phyloP scores from a whole-genome alignment of 1,140 invertebrate genomes.

The Akabosia matsudoensis region DNA sequence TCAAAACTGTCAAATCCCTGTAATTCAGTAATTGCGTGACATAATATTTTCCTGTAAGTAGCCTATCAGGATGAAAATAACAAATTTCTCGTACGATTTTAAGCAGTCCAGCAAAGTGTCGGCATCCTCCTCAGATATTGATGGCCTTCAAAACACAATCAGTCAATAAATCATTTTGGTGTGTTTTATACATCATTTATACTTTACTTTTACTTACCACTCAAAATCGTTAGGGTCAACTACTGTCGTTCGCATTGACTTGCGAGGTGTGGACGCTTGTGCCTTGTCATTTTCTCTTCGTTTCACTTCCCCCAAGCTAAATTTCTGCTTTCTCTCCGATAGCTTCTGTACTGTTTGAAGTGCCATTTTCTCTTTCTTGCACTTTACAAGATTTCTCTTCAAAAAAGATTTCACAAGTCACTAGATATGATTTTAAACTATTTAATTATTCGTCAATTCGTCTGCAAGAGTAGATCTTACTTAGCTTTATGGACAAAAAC shows the following conservation, averaged over 20 bases:
- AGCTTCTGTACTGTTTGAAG: background rate
- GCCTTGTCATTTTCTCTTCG: conserved; percentile 23
- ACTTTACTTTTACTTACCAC: conserved; percentile 39
- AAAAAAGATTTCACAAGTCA: too few species aligned
- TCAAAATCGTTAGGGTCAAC: conserved; percentile 37
- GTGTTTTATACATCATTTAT: too few species aligned
- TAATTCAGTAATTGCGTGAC: background rate
- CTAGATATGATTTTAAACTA: too few species aligned
- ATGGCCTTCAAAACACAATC: conserved; percentile 29
- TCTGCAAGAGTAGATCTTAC: too few species aligned
- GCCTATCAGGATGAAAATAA: too few species aligned
- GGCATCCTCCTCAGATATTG: background rate
- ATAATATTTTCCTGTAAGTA: background rate
- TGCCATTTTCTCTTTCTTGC: background rate
- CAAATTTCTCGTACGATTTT: background rate
- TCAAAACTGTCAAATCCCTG: background rate
- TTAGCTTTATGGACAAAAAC: too few species aligned
- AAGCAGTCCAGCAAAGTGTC: conserved; percentile 8
- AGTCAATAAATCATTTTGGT: too few species aligned
- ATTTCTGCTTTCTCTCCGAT: conserved; percentile 26
- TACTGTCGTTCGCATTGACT: conserved; percentile 15
- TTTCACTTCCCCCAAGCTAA: conserved; percentile 30
- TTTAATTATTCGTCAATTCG: too few species aligned
- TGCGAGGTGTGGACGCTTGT: background rate
- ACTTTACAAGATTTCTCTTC: background rate